Evolutionary conservation across 2,113 vertebrate genomes (phyloP).

Genomic region (Oncorhynchus clarkii): DNA sequence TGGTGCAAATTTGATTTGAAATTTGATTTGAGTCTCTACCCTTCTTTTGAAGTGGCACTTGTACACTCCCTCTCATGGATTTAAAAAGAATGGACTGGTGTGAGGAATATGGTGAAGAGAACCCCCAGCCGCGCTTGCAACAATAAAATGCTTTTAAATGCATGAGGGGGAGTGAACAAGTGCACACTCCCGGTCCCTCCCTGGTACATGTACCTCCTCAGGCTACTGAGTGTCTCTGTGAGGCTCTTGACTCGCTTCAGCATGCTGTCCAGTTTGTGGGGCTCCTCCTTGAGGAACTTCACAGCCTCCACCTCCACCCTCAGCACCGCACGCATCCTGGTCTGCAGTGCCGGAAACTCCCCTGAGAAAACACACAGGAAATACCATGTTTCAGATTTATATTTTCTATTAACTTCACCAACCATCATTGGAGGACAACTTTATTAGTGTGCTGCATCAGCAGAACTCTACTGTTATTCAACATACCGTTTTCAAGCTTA

Average conservation of each 20-base stretch:
- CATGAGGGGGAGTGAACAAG: too few species aligned
- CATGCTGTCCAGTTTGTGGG: constrained; percentile 93
- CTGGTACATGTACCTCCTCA: constrained; percentile 79
- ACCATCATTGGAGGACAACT: background rate
- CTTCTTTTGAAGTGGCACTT: background rate
- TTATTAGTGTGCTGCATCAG: too few species aligned
- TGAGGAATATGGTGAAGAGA: too few species aligned
- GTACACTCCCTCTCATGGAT: background rate
- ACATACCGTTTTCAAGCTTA: too few species aligned
- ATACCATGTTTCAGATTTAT: background rate
- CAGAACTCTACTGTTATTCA: too few species aligned
- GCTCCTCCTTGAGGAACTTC: constrained; percentile 95
- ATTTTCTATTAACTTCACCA: background rate
- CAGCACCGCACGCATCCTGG: constrained; percentile 88
- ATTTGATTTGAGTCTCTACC: background rate
- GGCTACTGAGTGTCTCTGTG: constrained; percentile 82
- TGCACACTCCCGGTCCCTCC: background rate
- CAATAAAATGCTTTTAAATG: too few species aligned
- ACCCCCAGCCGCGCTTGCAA: too few species aligned
- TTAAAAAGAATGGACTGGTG: too few species aligned
- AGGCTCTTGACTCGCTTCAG: constrained; percentile 89
- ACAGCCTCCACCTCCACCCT: constrained; percentile 93
- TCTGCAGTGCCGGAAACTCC: constrained; percentile 88
- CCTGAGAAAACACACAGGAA: constrained; percentile 63
- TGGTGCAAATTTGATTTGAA: too few species aligned